Percentiles rank a stretch among this genome's conserved stretches.
Conservation (phyloP, 1,140 invertebrate species). For the Diprion similis region DNA sequence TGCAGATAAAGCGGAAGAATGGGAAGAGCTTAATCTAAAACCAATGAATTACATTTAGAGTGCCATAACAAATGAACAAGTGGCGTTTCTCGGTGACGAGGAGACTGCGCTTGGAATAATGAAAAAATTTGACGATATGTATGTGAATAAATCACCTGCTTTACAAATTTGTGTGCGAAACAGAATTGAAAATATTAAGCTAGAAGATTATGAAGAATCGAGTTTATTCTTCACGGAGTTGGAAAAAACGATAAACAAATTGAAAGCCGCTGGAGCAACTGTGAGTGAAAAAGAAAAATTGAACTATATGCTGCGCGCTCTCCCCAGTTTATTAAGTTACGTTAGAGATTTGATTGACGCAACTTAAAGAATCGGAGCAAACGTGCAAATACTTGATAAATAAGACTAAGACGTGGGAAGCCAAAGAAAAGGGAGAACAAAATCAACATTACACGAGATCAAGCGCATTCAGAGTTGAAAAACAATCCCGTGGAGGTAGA, state of each 20-base stretch:
- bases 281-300: slow-evolving; percentile 40
- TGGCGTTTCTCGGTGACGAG: slow-evolving; percentile 32
- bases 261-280: slow-evolving; percentile 36
- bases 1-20: slow-evolving; percentile 22
- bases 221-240: slow-evolving; percentile 37
- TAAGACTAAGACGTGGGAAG: slow-evolving; percentile 21
- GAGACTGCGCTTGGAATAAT: slow-evolving; percentile 35
- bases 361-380: slow-evolving; percentile 12
- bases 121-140: slow-evolving; percentile 40
- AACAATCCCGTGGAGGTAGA: background rate
- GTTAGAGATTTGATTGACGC: slow-evolving; percentile 41
- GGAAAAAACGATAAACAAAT: slow-evolving; percentile 38
- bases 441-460: slow-evolving; percentile 14
- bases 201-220: slow-evolving; percentile 30
- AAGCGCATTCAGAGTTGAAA: slow-evolving; percentile 23
- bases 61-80: slow-evolving; percentile 35
- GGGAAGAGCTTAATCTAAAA: slow-evolving; percentile 34
- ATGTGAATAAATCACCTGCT: slow-evolving; percentile 39
- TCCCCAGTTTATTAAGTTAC: slow-evolving; percentile 37
- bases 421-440: slow-evolving; percentile 14
- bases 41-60: slow-evolving; percentile 38
- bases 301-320: slow-evolving; percentile 45
- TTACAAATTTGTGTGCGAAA: slow-evolving; percentile 37
- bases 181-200: slow-evolving; percentile 35
- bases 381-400: slow-evolving; percentile 24